Percentiles rank a stretch among this genome's conserved stretches.
These are phyloP conservation scores for Ciconia nigra DNA, from an alignment of 2,797 vertebrate species.

Conservation along the genomic window DNA sequence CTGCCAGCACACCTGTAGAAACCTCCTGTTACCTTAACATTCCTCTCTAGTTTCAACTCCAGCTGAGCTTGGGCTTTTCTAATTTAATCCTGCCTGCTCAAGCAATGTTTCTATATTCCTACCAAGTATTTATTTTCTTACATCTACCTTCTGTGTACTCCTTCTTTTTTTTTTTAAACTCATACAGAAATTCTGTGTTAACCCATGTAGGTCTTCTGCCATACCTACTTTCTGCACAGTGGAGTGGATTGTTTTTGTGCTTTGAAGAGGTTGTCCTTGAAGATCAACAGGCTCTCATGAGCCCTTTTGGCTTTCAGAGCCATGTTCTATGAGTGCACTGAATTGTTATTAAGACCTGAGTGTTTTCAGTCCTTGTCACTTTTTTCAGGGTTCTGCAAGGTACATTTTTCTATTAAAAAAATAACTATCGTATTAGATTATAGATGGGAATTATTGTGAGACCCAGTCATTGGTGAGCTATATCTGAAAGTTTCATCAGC, in stretches of 20 bases:
- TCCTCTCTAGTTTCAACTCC: not conserved
- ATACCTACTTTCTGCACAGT: not conserved
- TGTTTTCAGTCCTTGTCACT: not conserved
- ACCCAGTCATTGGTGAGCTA: not conserved
- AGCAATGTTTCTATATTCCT: not conserved
- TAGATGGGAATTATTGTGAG: not conserved
- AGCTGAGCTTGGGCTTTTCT: not conserved
- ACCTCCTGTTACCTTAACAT: not conserved
- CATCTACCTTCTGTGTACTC: not conserved
- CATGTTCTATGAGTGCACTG: not conserved
- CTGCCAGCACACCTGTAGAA: not conserved
- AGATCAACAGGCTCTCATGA: not conserved
- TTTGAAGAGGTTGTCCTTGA: not conserved
- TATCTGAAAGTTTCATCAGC: not conserved
- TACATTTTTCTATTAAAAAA: not conserved
- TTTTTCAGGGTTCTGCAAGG: not conserved
- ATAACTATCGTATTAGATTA: not conserved
- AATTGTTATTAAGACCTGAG: not conserved
- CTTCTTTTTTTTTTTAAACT: not conserved
- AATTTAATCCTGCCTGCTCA: not conserved
- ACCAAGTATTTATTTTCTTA: not conserved
- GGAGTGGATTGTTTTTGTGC: not conserved
- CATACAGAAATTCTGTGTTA: not conserved
- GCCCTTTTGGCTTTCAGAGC: not conserved
- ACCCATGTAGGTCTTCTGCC: not conserved